Conservation (phyloP, 37 sponge, comb jelly and placozoan species). For the Haliclona indistincta region DNA sequence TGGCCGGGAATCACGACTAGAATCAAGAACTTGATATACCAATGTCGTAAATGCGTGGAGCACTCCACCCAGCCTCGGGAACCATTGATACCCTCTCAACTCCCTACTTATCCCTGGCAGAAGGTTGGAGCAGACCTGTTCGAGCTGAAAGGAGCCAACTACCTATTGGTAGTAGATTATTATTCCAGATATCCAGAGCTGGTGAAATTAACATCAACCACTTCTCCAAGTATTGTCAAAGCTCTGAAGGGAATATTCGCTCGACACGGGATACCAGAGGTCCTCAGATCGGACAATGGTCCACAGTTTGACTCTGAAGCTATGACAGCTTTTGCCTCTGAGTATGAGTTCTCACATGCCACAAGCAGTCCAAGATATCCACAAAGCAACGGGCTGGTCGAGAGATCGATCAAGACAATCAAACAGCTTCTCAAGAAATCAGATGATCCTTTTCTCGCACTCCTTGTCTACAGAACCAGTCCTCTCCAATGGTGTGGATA, state of each 20-base stretch:
- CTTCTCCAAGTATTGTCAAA: not conserved
- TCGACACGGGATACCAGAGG: slow-evolving; percentile 14
- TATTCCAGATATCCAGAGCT: slow-evolving; percentile 14
- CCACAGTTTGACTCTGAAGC: slow-evolving; percentile 47
- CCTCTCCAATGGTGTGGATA: no score
- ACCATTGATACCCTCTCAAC: slow-evolving; percentile 12
- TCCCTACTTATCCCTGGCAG: slow-evolving; percentile 2
- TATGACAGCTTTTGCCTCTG: slow-evolving; percentile 35
- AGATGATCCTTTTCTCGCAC: slow-evolving; percentile 24
- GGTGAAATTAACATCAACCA: not conserved
- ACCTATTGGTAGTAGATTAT: slow-evolving; percentile 43
- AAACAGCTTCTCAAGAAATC: slow-evolving; percentile 21
- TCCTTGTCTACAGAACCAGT: slow-evolving; percentile 53
- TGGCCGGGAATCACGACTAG: slow-evolving; percentile 10
- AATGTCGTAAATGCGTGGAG: not conserved
- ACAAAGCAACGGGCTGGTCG: slow-evolving; percentile 59
- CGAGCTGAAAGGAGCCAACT: slow-evolving; percentile 11
- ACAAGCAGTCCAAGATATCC: slow-evolving; percentile 61
- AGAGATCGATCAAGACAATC: slow-evolving; percentile 40
- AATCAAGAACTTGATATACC: not conserved
- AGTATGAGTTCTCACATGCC: slow-evolving; percentile 31
- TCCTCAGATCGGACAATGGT: slow-evolving; percentile 50
- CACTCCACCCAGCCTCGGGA: not conserved
- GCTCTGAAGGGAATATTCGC: slow-evolving; percentile 9
- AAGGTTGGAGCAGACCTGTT: slow-evolving; percentile 15